phyloP scores from a whole-genome alignment of 1,140 invertebrate genomes.

The Lepidurus arcticus region DNA sequence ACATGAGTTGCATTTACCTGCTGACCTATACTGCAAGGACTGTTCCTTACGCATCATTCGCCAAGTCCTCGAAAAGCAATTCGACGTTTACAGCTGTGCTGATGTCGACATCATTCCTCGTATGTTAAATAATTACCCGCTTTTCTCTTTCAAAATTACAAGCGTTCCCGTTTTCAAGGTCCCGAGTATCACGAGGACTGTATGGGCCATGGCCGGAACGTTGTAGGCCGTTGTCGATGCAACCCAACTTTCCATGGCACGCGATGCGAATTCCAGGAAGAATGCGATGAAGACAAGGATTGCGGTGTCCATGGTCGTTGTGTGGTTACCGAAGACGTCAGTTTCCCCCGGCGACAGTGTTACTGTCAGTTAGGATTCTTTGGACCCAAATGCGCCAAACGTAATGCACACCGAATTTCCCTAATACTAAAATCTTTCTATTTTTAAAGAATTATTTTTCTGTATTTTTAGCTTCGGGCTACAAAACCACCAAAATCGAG shows the following conservation, averaged over 20 bases:
- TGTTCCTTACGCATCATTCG: slow-evolving; percentile 82
- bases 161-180: slow-evolving; percentile 40
- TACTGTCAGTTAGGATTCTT: slow-evolving; percentile 85
- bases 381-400: slow-evolving; percentile 45
- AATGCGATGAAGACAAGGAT: slow-evolving; percentile 72
- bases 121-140: slow-evolving; percentile 22
- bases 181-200: slow-evolving; percentile 73
- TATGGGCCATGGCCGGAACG: slow-evolving; percentile 69
- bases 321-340: slow-evolving; percentile 68
- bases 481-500: slow-evolving; percentile 57
- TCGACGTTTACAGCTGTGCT: slow-evolving; percentile 90
- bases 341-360: slow-evolving; percentile 73
- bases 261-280: slow-evolving; percentile 76
- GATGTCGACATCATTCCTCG: slow-evolving; percentile 74
- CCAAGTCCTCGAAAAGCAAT: slow-evolving; percentile 74
- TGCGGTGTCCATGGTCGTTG: slow-evolving; percentile 80
- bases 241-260: slow-evolving; percentile 71
- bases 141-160: too few species aligned
- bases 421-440: background rate
- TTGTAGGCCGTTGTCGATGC: slow-evolving; percentile 51
- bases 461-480: slow-evolving; percentile 49
- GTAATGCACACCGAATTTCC: slow-evolving; percentile 40
- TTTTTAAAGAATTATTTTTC: background rate
- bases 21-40: slow-evolving; percentile 75
- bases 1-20: slow-evolving; percentile 69